Conservation (phyloP, 2,113 vertebrate genomes). For the Panthera tigris region DNA sequence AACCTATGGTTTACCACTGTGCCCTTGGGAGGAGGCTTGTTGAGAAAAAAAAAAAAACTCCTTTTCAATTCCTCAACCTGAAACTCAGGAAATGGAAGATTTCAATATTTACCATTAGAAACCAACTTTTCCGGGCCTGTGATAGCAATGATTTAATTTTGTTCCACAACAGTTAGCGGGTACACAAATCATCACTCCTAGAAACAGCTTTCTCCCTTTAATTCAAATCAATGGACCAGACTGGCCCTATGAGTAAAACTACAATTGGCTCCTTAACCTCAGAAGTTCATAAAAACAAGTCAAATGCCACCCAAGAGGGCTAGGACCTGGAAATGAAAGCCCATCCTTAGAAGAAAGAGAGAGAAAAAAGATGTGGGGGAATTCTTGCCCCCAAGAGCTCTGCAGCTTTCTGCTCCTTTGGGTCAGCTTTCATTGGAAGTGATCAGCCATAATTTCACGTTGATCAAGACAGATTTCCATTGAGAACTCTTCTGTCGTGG, state of each 20-base stretch:
- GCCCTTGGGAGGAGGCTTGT: not conserved
- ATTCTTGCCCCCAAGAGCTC: not conserved
- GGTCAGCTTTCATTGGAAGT: not conserved
- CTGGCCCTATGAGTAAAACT: not conserved
- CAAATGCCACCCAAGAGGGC: not conserved
- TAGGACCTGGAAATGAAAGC: not conserved
- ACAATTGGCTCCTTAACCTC: not conserved
- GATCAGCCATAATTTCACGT: not conserved
- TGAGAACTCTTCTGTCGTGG: not conserved
- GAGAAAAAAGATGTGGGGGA: not conserved
- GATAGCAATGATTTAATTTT: slow-evolving; percentile 34
- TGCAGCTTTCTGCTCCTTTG: not conserved
- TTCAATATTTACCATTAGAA: slow-evolving; percentile 28
- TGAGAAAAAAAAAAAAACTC: not conserved
- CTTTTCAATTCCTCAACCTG: not conserved
- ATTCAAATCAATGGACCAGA: not conserved
- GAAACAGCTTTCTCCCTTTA: slow-evolving; percentile 27
- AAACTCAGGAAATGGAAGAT: slow-evolving; percentile 16
- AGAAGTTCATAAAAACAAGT: slow-evolving; percentile 7
- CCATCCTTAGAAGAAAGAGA: not conserved
- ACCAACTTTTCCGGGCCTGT: not conserved
- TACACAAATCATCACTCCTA: not conserved
- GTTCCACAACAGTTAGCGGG: not conserved
- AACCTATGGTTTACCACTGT: not conserved
- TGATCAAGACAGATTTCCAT: not conserved